Evolutionary conservation across 2,113 vertebrate species (phyloP).

Genomic region (Poeciliopsis retropinna): DNA sequence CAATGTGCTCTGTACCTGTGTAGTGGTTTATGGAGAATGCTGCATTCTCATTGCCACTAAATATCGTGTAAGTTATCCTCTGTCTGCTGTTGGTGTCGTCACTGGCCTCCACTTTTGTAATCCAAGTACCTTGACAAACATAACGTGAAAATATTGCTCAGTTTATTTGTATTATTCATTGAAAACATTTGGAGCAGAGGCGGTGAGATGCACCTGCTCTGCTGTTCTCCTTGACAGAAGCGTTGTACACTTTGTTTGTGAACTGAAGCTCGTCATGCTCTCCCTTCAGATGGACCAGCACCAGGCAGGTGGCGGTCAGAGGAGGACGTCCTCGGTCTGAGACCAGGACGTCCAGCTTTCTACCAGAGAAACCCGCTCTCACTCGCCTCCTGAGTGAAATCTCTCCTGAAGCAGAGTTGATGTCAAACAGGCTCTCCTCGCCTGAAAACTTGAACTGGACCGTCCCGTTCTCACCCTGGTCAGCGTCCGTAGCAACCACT

Average conservation of each 20-base stretch:
- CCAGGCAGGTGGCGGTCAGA: conserved; percentile 81
- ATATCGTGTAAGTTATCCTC: conserved; percentile 84
- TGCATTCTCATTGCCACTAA: conserved; percentile 82
- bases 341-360: conserved; percentile 80
- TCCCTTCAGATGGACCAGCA: conserved; percentile 83
- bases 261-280: conserved; percentile 82
- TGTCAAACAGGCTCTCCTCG: conserved; percentile 79
- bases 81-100: conserved; percentile 65
- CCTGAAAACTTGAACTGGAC: conserved; percentile 77
- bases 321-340: conserved; percentile 83
- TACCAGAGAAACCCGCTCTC: conserved; percentile 72
- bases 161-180: neutral
- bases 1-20: conserved; percentile 80
- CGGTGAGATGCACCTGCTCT: conserved; percentile 76
- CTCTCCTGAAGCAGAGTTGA: conserved; percentile 82
- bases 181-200: neutral
- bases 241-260: conserved; percentile 81
- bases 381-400: conserved; percentile 78
- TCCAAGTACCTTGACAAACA: conserved; percentile 80
- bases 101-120: conserved; percentile 84
- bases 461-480: conserved; percentile 85
- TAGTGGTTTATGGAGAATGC: conserved; percentile 82
- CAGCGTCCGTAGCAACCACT: conserved; percentile 81
- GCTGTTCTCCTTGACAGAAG: conserved; percentile 84
- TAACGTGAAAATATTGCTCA: conserved; percentile 2